phyloP scores from a whole-genome alignment of 2,888 invertebrate species.

The Volucella bombylans region DNA sequence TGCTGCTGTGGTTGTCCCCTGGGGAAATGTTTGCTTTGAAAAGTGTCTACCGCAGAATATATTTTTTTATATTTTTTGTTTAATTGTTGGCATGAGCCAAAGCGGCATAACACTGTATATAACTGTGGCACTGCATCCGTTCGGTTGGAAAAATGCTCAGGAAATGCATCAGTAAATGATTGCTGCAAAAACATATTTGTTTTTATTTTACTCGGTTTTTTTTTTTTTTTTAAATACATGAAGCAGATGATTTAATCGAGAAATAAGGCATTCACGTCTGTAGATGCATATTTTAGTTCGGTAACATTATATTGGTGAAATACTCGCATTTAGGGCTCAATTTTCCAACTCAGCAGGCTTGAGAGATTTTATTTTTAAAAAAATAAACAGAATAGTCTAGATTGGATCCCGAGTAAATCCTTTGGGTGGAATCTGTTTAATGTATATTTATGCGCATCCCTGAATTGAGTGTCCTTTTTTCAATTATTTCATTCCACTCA shows the following conservation, averaged over 20 bases:
- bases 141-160: conserved; percentile 46
- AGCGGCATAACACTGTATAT: conserved; percentile 5
- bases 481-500: no score
- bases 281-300: neutral
- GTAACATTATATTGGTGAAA: no score
- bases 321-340: no score
- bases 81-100: conserved; percentile 62
- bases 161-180: conserved; percentile 8
- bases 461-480: no score
- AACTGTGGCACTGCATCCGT: conserved; percentile 32
- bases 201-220: conserved; percentile 25
- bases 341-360: no score
- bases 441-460: no score
- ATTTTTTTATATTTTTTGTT: conserved; percentile 16
- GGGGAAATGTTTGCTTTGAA: conserved; percentile 54
- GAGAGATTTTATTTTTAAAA: no score
- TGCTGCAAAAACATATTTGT: conserved; percentile 40
- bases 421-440: no score
- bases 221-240: conserved; percentile 12
- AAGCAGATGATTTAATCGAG: conserved; percentile 7
- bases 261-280: neutral
- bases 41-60: conserved; percentile 65
- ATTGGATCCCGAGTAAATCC: no score
- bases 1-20: conserved; percentile 38
- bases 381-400: no score